Percentiles rank a stretch among this genome's conserved stretches.
These are phyloP conservation scores for Enoplosus armatus DNA, from an alignment of 2,797 vertebrate genomes.

Conservation along the genomic window DNA sequence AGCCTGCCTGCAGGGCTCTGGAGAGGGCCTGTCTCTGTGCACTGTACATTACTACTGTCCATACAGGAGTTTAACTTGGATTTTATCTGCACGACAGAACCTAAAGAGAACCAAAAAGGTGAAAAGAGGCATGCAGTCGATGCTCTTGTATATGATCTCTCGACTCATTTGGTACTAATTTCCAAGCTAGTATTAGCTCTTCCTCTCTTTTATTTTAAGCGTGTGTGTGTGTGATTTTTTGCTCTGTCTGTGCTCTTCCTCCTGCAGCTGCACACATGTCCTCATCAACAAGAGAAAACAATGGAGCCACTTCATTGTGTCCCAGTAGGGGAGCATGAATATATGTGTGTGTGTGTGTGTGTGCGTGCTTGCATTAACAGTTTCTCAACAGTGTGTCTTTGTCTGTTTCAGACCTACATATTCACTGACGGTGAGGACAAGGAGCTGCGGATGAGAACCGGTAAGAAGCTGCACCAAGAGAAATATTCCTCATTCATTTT, in stretches of 20 bases:
- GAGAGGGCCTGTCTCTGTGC: background rate
- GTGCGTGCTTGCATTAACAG: background rate
- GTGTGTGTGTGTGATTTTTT: background rate
- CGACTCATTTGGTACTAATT: background rate
- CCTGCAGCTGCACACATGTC: background rate
- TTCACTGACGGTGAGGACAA: conserved; percentile 95
- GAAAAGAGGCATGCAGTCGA: background rate
- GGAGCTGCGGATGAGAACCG: conserved; percentile 87
- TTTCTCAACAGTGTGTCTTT: conserved; percentile 29
- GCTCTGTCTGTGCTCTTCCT: background rate
- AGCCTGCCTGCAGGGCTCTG: conserved; percentile 13
- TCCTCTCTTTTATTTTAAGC: background rate
- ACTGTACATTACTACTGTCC: background rate
- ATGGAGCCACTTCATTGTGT: conserved; percentile 16
- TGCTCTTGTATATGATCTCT: background rate
- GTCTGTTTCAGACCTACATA: conserved; percentile 91
- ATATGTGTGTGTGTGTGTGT: too few species aligned
- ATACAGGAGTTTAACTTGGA: background rate
- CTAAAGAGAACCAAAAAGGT: background rate
- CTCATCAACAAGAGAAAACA: conserved; percentile 7
- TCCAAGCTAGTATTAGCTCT: too few species aligned
- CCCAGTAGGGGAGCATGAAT: background rate
- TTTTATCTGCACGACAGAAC: background rate
- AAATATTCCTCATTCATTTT: background rate
- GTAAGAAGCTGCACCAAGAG: conserved; percentile 69